Evolutionary conservation across 1,140 invertebrate genomes (phyloP), one percentile per base, ranked within the genome.

Genomic region (Octopus sinensis): DNA sequence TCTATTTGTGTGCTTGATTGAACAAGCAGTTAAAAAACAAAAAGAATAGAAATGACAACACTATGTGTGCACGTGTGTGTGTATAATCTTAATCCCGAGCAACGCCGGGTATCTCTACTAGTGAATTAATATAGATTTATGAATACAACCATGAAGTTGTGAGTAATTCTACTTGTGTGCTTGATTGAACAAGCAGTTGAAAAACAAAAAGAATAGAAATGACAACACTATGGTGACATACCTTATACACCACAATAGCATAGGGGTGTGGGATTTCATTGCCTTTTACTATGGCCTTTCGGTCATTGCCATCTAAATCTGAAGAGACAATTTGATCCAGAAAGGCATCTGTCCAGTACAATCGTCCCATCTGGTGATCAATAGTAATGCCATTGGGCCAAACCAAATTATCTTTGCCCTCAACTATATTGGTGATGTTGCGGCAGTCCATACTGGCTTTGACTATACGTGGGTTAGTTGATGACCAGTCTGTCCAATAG

Each of bases 401-500:
- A 13, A 83, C 68, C 4, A 90, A 81, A 73, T 84, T 76, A 6
- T 76, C 76, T 7, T 79, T 73, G 12, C 83, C 84, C 43, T 81
- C 82, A n/a, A 87, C 82, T 43, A 88, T 81, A 5, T 81, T 51
- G 4, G 80, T 51, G 5, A 85, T 73, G 13, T 80, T 43, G 1
- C 80, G 82, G 1, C 97, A 98, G 91, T 99, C 97, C 92, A 98
- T 94, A 88, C 96, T 96, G 0, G 97, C 93, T 92, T 94, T 94
- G 90, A 98, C 96, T 80, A 99, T 95, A 91, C 97, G 96, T 0
- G 97, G 97, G 76, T 93, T 91, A 0, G 92, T 90, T 12, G 96
- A 92, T 88, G 97, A 95, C 97, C 97, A 99, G 87, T 99, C 98
- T 0, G 96, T 95, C 96, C 97, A 99, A 89, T 89, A 90, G 82